These are phyloP conservation scores for Bolinopsis microptera DNA, from an alignment of 37 sponge, comb jelly and placozoan genomes.

Conservation along the genomic window DNA sequence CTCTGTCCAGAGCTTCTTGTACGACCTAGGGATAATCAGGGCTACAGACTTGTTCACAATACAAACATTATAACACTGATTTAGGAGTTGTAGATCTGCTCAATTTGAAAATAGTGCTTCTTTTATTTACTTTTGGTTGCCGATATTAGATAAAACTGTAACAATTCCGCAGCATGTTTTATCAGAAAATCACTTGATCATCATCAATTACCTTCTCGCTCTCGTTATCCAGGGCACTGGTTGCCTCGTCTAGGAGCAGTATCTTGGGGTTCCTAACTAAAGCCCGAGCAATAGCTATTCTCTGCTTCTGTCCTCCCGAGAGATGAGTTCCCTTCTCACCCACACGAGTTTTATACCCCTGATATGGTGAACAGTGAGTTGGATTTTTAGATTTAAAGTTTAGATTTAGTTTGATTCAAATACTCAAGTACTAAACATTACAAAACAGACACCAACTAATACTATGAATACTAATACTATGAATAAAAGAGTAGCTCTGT, in stretches of 20 bases:
- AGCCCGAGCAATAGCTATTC: slow-evolving; percentile 71
- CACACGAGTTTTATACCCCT: slow-evolving; percentile 70
- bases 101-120: background rate
- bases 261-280: slow-evolving; percentile 71
- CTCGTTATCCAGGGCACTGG: slow-evolving; percentile 71
- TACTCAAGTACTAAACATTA: too few relatives aligned
- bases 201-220: slow-evolving; percentile 71
- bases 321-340: slow-evolving; percentile 70
- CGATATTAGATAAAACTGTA: background rate
- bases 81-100: too few relatives aligned
- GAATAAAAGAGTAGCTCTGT: background rate
- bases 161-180: too few relatives aligned
- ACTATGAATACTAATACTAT: too few relatives aligned
- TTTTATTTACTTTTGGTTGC: background rate
- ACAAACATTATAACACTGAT: too few relatives aligned
- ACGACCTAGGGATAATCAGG: slow-evolving; percentile 75
- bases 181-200: too few relatives aligned
- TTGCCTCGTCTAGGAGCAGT: slow-evolving; percentile 72
- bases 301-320: slow-evolving; percentile 73
- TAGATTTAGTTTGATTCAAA: too few relatives aligned
- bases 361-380: too few relatives aligned
- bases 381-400: too few relatives aligned
- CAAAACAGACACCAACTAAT: too few relatives aligned
- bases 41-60: too few relatives aligned
- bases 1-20: slow-evolving; percentile 90